Percentiles rank a stretch among this genome's conserved stretches.
Evolutionary conservation across 1,140 invertebrate species (phyloP).

Genomic region (Lordiphosa stackelbergi): DNA sequence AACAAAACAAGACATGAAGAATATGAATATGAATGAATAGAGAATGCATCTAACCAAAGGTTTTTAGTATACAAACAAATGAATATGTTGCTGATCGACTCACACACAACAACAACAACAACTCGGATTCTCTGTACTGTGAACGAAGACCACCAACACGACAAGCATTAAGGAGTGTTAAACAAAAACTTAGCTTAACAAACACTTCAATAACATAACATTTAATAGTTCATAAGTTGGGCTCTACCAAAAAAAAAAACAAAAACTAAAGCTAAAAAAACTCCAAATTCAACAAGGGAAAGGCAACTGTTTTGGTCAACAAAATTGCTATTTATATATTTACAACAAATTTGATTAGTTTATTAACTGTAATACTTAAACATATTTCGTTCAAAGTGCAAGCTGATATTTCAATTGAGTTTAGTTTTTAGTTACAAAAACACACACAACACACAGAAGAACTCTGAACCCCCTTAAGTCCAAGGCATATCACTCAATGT

Average conservation of each 20-base stretch:
- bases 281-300: slow-evolving; percentile 71
- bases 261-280: slow-evolving; percentile 17
- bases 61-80: slow-evolving; percentile 64
- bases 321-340: slow-evolving; percentile 50
- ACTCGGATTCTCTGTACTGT: slow-evolving; percentile 71
- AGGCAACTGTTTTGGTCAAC: slow-evolving; percentile 54
- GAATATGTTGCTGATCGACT: slow-evolving; percentile 59
- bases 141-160: slow-evolving; percentile 67
- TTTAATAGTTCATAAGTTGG: slow-evolving; percentile 61
- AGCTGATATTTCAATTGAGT: slow-evolving; percentile 44
- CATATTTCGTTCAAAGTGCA: slow-evolving; percentile 40
- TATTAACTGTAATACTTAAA: slow-evolving; percentile 42
- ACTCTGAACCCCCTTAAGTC: slow-evolving; percentile 24
- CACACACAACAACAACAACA: slow-evolving; percentile 43
- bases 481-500: slow-evolving; percentile 68
- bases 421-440: slow-evolving; percentile 37
- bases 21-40: slow-evolving; percentile 19
- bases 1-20: slow-evolving; percentile 41
- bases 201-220: slow-evolving; percentile 59
- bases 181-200: slow-evolving; percentile 18
- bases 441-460: slow-evolving; percentile 18
- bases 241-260: slow-evolving; percentile 34
- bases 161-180: slow-evolving; percentile 52
- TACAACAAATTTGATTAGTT: slow-evolving; percentile 29
- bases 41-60: slow-evolving; percentile 68